Base-by-base conservation (phyloP, 1,140 invertebrate genomes). In the Calliopsis andreniformis region DNA sequence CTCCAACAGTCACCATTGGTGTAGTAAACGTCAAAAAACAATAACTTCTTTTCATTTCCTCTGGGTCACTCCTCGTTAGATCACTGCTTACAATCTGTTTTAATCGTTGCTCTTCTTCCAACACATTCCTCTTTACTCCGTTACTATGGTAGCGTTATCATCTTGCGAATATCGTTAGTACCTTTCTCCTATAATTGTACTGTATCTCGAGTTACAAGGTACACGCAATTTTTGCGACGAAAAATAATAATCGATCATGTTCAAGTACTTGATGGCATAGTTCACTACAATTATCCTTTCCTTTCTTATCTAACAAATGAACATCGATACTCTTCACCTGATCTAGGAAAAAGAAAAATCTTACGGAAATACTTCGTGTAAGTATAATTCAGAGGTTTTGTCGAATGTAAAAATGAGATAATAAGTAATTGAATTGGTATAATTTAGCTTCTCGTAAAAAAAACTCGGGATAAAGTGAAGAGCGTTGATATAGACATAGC, bases 191-290 rank as follows among this genome's bases (percentile, higher is more conserved):
- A 91, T 89, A 90, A 87, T 90, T 89, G n/a, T n/a, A 89, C 86
- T 90, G 81, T 88, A 88, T 77, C 86, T 86, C 88, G 86, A 90
- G 85, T 89, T 90, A 86, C 86, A 84, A 89, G 70, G 82, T 89
- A 90, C 81, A 84, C 88, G 88, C 88, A 91, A 89, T 90, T 89
- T 90, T 88, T 87, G n/a, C 83, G 88, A 90, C 86, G 88, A 89
- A 88, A 86, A 91, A 90, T 91, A 91, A 91, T 91, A 91, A 90
- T 84, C 89, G 86, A 89, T 89, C 87, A 89, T 90, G 89, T 91
- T 90, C 88, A 90, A 89, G 85, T 85, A 84, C n/a, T 85, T 42
- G 32, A 73, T 76, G 58, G 61, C 47, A 47, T 77, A 53, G 45
- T 76, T 73, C 58, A 73, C 68, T 85, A n/a, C 25, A 3, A 18